These are phyloP conservation scores for Phortica okadai DNA, from an alignment of 2,888 invertebrate species.

Conservation along the genomic window DNA sequence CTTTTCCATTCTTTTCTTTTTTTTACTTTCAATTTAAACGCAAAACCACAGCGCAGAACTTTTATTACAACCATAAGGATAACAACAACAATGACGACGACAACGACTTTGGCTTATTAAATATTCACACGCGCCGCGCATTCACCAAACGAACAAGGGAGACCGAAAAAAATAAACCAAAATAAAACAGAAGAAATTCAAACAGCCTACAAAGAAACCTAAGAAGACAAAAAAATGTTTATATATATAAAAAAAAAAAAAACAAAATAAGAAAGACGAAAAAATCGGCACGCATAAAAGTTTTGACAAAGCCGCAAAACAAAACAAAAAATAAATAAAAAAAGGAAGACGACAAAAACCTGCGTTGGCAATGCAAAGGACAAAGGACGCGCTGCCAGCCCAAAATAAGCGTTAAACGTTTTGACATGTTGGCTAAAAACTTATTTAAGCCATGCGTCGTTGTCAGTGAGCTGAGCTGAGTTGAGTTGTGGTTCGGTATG, in stretches of 20 bases:
- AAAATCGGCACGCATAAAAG: slow-evolving; percentile 65
- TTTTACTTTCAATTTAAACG: slow-evolving; percentile 27
- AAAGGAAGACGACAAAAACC: slow-evolving; percentile 15
- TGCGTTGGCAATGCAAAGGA: slow-evolving; percentile 1
- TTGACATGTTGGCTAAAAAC: slow-evolving; percentile 65
- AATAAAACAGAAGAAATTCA: slow-evolving; percentile 40
- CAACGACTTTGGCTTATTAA: slow-evolving; percentile 59
- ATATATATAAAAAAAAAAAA: slow-evolving; percentile 34
- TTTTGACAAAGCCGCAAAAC: slow-evolving; percentile 59
- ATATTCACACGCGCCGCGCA: slow-evolving; percentile 69
- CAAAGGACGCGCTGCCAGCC: slow-evolving; percentile 34
- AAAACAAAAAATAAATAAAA: not conserved
- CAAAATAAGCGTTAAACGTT: slow-evolving; percentile 62
- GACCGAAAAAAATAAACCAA: slow-evolving; percentile 35
- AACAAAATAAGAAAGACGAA: slow-evolving; percentile 45
- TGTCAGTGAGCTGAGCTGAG: not conserved
- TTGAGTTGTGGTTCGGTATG: not conserved
- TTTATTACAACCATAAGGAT: slow-evolving; percentile 59
- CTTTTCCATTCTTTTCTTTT: slow-evolving; percentile 11
- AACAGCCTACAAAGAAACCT: not conserved
- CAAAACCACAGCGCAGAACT: slow-evolving; percentile 23
- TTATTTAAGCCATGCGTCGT: slow-evolving; percentile 52
- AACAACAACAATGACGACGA: slow-evolving; percentile 46
- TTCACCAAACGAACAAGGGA: slow-evolving; percentile 46
- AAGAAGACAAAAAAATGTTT: slow-evolving; percentile 1